These are phyloP conservation scores for Mionectes macconnelli DNA, from an alignment of 2,113 vertebrate genomes.

Conservation along the genomic window DNA sequence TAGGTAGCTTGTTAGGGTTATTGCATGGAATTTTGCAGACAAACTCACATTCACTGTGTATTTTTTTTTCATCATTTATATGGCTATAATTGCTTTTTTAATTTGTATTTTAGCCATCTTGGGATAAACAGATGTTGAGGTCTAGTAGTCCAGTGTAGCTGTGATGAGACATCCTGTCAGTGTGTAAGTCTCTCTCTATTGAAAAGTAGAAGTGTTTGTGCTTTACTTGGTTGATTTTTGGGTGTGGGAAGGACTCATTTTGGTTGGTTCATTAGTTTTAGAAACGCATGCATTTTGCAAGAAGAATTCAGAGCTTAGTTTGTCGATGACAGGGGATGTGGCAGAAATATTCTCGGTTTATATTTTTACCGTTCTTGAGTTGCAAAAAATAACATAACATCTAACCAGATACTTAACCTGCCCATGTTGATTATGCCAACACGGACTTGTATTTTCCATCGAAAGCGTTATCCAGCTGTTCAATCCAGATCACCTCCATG, in stretches of 20 bases:
- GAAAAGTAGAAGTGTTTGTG: background rate
- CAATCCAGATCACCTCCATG: background rate
- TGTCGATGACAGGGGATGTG: background rate
- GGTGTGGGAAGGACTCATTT: background rate
- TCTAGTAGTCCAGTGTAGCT: background rate
- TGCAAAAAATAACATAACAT: background rate
- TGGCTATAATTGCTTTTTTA: background rate
- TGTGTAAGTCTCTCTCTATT: background rate
- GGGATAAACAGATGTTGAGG: background rate
- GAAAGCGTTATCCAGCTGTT: background rate
- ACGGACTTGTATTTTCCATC: background rate
- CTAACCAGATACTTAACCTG: background rate
- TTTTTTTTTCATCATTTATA: background rate
- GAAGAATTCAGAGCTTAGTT: background rate
- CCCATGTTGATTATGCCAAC: background rate
- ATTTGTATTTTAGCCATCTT: background rate
- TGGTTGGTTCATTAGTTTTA: background rate
- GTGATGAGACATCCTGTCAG: background rate
- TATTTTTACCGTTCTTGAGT: background rate
- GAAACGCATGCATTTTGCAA: background rate
- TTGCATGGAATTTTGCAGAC: background rate
- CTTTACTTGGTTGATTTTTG: background rate
- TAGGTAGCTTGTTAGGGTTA: background rate
- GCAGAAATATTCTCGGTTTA: background rate
- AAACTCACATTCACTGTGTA: background rate